Percentiles rank a stretch among this genome's conserved stretches.
Conservation (phyloP, 2,113 vertebrate genomes). For the Malurus elegans region DNA sequence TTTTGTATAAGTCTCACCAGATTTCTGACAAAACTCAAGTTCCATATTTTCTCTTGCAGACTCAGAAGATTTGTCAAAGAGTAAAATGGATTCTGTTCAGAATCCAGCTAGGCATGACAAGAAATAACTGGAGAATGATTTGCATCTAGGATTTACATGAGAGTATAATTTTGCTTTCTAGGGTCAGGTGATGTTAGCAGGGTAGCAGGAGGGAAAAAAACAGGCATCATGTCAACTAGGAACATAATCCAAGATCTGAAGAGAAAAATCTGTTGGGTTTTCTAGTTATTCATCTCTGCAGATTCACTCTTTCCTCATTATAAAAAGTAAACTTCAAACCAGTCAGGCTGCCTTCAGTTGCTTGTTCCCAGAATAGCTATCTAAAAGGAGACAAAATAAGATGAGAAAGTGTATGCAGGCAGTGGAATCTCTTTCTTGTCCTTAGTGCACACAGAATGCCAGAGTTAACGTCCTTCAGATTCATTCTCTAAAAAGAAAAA, state of each 20-base stretch:
- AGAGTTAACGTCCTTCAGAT: background rate
- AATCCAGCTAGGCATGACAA: background rate
- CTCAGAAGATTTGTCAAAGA: background rate
- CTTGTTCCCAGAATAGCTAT: background rate
- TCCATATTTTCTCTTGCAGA: background rate
- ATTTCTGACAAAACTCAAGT: background rate
- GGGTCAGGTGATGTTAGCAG: background rate
- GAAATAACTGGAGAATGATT: background rate
- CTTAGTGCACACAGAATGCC: background rate
- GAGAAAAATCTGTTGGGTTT: background rate
- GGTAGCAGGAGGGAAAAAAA: background rate
- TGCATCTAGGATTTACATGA: background rate
- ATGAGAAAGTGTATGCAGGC: background rate
- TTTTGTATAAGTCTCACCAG: background rate
- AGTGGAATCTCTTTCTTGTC: background rate
- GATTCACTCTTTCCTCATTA: background rate
- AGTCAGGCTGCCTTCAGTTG: background rate
- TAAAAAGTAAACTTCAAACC: background rate
- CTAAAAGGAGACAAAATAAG: background rate
- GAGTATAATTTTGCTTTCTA: background rate
- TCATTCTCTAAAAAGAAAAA: background rate
- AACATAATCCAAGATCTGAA: background rate
- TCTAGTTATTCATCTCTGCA: background rate
- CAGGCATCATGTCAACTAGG: background rate
- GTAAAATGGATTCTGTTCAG: background rate